Evolutionary conservation across 2,113 vertebrate genomes (phyloP), one percentile per base, ranked within the genome.

Genomic region (Pelodiscus sinensis): DNA sequence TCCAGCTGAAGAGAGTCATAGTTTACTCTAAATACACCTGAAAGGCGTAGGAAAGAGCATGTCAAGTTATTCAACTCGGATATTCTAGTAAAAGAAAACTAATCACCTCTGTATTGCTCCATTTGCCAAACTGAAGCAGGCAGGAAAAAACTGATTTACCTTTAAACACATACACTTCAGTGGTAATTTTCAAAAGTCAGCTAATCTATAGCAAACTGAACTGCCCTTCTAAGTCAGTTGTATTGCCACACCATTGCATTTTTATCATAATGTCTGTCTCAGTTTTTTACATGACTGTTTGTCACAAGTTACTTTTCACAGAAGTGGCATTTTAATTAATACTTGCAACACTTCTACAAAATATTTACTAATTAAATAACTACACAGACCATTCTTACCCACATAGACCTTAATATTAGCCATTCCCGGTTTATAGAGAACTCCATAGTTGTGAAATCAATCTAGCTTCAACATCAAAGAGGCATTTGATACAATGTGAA

Each of bases 141-240:
- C 65, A 82, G 89, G 87, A 83, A 88, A 56, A 2, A 91, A 90
- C 82, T 60, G 80, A 89, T 92, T 96, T 93, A 95, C 78, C 51
- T 35, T 25, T 50, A 79, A 92, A 91, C 83, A 79, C 89, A 92
- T 50, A 71, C 85, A 16, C 38, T 21, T 27, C 52, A 82, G 11
- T 12, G 1, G 77, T 71, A 92, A 82, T 6, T 79, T 71, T 3
- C 0, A 10, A 58, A 78, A 86, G 86, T 11, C 0, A 0, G 65
- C 73, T 50, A 8, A 35, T 71, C 65, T 35, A 71, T 9, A 51
- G 79, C 68, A 50, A 56, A 68, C 52, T 8, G 1, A 14, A 4
- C 25, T 31, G 51, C 14, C 55, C 3, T 14, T 55, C 84, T 19
- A 35, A 29, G 19, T 35, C 84, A 18, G 56, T n/a, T 31, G n/a